A percentile compares a stretch with the other conserved stretches of the same genome.
Conservation (phyloP, 2,888 invertebrate genomes). For the Drosophila greeni region DNA sequence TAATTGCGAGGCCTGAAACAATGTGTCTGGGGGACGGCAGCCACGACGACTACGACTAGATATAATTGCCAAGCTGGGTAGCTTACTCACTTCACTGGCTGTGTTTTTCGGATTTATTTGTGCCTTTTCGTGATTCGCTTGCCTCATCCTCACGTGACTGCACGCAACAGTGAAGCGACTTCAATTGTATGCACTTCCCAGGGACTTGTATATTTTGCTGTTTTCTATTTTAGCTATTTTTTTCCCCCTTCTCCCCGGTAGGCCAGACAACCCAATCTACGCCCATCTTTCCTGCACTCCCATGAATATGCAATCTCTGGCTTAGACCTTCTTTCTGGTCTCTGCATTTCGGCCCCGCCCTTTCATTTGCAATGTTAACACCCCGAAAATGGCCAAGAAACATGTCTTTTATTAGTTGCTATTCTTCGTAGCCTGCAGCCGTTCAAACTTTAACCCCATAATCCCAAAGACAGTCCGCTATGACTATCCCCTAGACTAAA, state of each 20-base stretch:
- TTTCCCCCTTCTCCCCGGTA: conserved; percentile 10
- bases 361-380: conserved; percentile 36
- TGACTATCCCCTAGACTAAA: not conserved
- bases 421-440: conserved; percentile 17
- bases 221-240: conserved; percentile 28
- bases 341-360: conserved; percentile 4
- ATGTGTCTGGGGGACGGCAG: conserved; percentile 21
- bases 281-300: conserved; percentile 28
- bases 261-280: conserved; percentile 19
- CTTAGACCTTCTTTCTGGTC: conserved; percentile 9
- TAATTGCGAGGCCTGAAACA: conserved; percentile 40
- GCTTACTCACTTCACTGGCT: conserved; percentile 33
- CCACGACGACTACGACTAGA: conserved; percentile 18
- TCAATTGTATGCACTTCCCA: conserved; percentile 44
- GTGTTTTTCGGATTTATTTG: conserved; percentile 15
- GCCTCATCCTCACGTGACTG: conserved; percentile 43
- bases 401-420: conserved; percentile 15
- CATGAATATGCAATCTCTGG: conserved; percentile 39
- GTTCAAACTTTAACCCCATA: conserved; percentile 21
- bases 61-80: conserved; percentile 47
- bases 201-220: conserved; percentile 22
- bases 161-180: conserved; percentile 38
- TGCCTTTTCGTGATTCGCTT: conserved; percentile 20
- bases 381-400: conserved; percentile 18
- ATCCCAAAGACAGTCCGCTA: conserved; percentile 24